Conservation (phyloP, 2,888 invertebrate genomes). For the Acrobasis suavella region DNA sequence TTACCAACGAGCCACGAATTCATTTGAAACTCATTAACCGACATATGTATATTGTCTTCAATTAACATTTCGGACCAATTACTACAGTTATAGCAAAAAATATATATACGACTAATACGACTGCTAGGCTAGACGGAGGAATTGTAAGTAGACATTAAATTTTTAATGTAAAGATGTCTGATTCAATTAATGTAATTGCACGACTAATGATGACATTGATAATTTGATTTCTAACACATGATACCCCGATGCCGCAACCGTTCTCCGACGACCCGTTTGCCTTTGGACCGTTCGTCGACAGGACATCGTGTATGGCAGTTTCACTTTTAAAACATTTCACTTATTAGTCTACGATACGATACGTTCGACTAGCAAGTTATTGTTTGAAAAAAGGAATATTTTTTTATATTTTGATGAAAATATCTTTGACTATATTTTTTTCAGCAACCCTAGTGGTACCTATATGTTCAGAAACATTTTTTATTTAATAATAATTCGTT, state of each 20-base stretch:
- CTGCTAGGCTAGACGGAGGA: not conserved
- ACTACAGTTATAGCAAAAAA: slow-evolving; percentile 26
- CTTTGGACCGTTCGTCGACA: too few relatives aligned
- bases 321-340: too few relatives aligned
- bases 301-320: too few relatives aligned
- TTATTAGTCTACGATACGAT: too few relatives aligned
- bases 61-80: slow-evolving; percentile 30
- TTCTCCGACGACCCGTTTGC: too few relatives aligned
- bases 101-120: not conserved
- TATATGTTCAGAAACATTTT: too few relatives aligned
- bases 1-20: slow-evolving; percentile 27
- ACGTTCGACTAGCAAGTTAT: too few relatives aligned
- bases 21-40: slow-evolving; percentile 32
- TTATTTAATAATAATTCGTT: too few relatives aligned
- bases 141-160: not conserved
- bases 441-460: too few relatives aligned
- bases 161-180: not conserved
- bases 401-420: too few relatives aligned
- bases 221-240: not conserved
- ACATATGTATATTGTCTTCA: slow-evolving; percentile 28
- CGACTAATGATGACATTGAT: not conserved
- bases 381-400: too few relatives aligned
- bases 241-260: not conserved
- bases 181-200: not conserved
- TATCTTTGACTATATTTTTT: too few relatives aligned